phyloP scores from a whole-genome alignment of 1,140 invertebrate species.

The Planococcus citri region DNA sequence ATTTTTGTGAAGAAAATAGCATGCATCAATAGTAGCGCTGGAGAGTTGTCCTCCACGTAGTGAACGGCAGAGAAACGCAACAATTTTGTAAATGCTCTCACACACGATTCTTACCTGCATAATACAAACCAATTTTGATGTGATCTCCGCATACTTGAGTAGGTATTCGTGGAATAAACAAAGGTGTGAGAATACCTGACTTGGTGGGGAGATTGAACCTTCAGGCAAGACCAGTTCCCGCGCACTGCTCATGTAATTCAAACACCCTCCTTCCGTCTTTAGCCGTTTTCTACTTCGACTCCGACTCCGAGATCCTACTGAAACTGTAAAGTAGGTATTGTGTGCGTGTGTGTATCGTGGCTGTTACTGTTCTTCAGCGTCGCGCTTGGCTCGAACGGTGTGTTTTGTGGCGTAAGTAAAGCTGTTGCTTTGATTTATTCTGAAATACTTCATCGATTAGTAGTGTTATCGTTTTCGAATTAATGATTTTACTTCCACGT shows the following conservation, averaged over 20 bases:
- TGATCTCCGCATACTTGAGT: not conserved
- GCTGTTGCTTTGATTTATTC: not conserved
- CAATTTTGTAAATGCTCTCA: no score
- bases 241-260: not conserved
- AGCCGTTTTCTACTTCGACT: not conserved
- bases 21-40: no score
- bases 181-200: not conserved
- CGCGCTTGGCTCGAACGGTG: not conserved
- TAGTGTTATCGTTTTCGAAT: not conserved
- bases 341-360: not conserved
- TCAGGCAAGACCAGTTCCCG: conserved; percentile 3
- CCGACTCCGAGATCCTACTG: not conserved
- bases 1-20: no score
- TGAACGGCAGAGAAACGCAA: no score
- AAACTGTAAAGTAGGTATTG: conserved; percentile 2
- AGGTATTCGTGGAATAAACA: not conserved
- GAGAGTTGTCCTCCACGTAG: no score
- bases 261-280: not conserved
- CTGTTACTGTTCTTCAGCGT: not conserved
- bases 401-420: not conserved
- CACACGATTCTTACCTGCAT: no score
- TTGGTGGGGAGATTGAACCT: not conserved
- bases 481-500: not conserved
- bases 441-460: not conserved
- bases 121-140: no score